Conservation (phyloP, 37 sponge, comb jelly and placozoan species). For the Agelas oroides region DNA sequence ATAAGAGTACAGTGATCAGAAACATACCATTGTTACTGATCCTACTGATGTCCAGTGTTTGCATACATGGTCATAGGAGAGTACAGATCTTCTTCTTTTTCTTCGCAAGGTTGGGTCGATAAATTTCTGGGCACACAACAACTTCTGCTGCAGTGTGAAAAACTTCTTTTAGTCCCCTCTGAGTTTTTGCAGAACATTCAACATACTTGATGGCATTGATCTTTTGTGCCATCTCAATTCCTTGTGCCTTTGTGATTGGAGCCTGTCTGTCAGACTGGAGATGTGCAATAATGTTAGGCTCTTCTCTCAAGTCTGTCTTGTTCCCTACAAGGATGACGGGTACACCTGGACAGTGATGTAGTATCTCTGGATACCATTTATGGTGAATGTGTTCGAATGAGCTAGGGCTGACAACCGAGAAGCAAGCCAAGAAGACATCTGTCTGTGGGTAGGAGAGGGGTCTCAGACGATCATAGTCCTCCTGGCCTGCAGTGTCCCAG, state of each 20-base stretch:
- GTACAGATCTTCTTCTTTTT: constrained; percentile 42
- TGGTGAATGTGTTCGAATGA: constrained; percentile 75
- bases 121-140: constrained; percentile 64
- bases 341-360: constrained; percentile 87
- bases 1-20: background rate
- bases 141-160: constrained; percentile 86
- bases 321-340: constrained; percentile 88
- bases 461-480: constrained; percentile 90
- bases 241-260: constrained; percentile 80
- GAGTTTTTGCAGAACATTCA: constrained; percentile 89
- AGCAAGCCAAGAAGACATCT: constrained; percentile 80
- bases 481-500: constrained; percentile 94
- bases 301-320: constrained; percentile 85
- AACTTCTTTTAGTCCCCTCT: constrained; percentile 85
- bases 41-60: too few relatives aligned
- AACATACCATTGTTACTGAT: constrained; percentile 11
- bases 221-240: constrained; percentile 71
- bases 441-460: constrained; percentile 95
- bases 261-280: constrained; percentile 51
- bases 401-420: constrained; percentile 77
- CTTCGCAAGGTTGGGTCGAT: background rate
- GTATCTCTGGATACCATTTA: constrained; percentile 85
- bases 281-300: constrained; percentile 57
- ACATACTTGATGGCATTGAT: constrained; percentile 88
- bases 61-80: constrained; percentile 29